These are phyloP conservation scores for Polietes domitor DNA, from an alignment of 2,888 invertebrate species.

Conservation along the genomic window DNA sequence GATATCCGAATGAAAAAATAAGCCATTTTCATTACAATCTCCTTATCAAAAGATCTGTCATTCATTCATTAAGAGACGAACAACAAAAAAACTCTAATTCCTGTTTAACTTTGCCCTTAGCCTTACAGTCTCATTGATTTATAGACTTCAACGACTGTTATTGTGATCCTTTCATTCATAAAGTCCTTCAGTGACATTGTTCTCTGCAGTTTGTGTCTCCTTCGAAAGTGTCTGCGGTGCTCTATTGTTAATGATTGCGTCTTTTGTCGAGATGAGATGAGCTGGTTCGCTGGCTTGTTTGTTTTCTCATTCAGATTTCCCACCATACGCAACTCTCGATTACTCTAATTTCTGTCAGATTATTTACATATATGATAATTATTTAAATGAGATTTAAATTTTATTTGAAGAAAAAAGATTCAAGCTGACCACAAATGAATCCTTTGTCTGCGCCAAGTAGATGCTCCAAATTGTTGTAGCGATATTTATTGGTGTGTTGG, in stretches of 20 bases:
- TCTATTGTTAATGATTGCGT: too few relatives aligned
- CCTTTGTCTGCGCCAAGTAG: neutral
- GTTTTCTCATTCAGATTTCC: neutral
- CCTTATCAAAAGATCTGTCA: too few relatives aligned
- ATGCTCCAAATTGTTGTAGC: too few relatives aligned
- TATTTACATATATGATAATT: slow-evolving; percentile 25
- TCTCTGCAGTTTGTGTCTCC: neutral
- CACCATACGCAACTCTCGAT: slow-evolving; percentile 10
- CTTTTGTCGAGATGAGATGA: too few relatives aligned
- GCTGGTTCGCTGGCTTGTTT: neutral
- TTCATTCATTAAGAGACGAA: too few relatives aligned
- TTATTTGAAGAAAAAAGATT: slow-evolving; percentile 15
- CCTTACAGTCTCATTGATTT: too few relatives aligned
- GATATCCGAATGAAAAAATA: too few relatives aligned
- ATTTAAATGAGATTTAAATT: slow-evolving; percentile 47
- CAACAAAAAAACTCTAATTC: too few relatives aligned
- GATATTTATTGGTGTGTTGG: neutral
- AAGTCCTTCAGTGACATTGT: neutral
- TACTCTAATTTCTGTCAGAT: slow-evolving; percentile 48
- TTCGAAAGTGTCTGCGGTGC: too few relatives aligned
- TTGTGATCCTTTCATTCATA: neutral
- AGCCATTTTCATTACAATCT: too few relatives aligned
- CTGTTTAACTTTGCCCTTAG: too few relatives aligned
- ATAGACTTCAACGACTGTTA: too few relatives aligned
- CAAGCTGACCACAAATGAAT: neutral